phyloP scores from a whole-genome alignment of 30 jellyfish, hydroid and myxozoan genomes.

The Aurelia aurita complex sp. Pacific region DNA sequence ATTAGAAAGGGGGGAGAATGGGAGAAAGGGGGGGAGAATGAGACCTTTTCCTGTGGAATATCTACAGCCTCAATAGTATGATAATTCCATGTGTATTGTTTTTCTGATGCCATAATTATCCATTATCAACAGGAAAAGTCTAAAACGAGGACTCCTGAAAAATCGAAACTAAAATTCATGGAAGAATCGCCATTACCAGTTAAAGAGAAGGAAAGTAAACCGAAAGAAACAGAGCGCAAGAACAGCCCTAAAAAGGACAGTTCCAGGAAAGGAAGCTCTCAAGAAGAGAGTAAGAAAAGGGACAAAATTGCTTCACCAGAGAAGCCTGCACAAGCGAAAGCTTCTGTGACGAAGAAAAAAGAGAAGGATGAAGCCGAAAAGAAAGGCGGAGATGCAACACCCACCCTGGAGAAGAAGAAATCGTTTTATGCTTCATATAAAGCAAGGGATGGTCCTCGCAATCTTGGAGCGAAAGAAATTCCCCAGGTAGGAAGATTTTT shows the following conservation, averaged over 20 bases:
- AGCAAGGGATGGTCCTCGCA: constrained; percentile 93
- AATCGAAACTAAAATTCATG: neutral
- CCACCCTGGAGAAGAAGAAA: constrained; percentile 54
- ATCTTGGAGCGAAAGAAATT: constrained; percentile 91
- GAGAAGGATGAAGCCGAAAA: neutral
- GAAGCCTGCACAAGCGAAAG: no score
- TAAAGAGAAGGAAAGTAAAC: neutral
- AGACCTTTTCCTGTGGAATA: no score
- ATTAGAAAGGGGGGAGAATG: no score
- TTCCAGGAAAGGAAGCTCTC: no score
- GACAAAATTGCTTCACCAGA: no score
- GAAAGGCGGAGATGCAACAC: constrained; percentile 22
- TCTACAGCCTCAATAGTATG: no score
- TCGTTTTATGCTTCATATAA: constrained; percentile 61
- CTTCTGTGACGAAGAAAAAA: neutral
- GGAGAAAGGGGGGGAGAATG: no score
- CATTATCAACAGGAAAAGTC: neutral
- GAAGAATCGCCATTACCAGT: neutral
- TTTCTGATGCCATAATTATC: no score
- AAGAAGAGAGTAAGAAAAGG: no score
- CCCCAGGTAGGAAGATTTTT: constrained; percentile 66
- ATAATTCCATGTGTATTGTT: no score
- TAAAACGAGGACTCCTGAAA: constrained; percentile 1
- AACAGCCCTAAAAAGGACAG: constrained; percentile 1
- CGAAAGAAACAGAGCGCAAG: constrained; percentile 28